phyloP scores from a whole-genome alignment of 2,888 invertebrate species.

The Lycophotia porphyrea region DNA sequence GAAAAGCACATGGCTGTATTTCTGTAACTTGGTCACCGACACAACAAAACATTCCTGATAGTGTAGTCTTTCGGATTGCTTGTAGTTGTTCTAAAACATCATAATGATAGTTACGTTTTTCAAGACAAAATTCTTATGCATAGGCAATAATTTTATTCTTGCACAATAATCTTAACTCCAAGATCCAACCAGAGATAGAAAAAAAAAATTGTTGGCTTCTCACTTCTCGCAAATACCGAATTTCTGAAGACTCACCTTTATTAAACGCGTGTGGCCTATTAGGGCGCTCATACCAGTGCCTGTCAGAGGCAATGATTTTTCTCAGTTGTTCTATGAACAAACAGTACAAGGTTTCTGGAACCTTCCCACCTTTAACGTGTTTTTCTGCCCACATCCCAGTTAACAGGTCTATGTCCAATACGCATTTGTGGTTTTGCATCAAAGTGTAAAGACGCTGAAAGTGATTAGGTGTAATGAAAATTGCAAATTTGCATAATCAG shows the following conservation, averaged over 20 bases:
- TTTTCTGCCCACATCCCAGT: slow-evolving; percentile 94
- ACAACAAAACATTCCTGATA: slow-evolving; percentile 21
- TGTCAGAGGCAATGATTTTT: slow-evolving; percentile 76
- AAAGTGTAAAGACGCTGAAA: slow-evolving; percentile 63
- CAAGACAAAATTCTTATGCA: not conserved
- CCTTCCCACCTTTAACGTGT: slow-evolving; percentile 93
- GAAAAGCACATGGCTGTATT: slow-evolving; percentile 29
- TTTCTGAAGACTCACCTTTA: slow-evolving; percentile 55
- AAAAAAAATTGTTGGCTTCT: too few relatives aligned
- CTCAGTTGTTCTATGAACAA: slow-evolving; percentile 95
- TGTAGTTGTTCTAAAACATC: slow-evolving; percentile 13
- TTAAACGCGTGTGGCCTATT: slow-evolving; percentile 71
- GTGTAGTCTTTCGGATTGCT: slow-evolving; percentile 19
- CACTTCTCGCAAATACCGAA: not conserved
- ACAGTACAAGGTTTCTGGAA: slow-evolving; percentile 96
- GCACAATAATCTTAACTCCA: too few relatives aligned
- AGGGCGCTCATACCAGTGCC: slow-evolving; percentile 91
- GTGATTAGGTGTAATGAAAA: not conserved
- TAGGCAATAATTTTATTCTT: not conserved
- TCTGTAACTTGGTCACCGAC: slow-evolving; percentile 18
- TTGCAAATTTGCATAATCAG: not conserved
- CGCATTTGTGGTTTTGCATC: slow-evolving; percentile 82
- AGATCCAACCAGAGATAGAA: too few relatives aligned
- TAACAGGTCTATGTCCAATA: slow-evolving; percentile 96
- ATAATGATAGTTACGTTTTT: not conserved